Evolutionary conservation across 2,113 vertebrate species (phyloP).

Genomic region (Grallaria varia): DNA sequence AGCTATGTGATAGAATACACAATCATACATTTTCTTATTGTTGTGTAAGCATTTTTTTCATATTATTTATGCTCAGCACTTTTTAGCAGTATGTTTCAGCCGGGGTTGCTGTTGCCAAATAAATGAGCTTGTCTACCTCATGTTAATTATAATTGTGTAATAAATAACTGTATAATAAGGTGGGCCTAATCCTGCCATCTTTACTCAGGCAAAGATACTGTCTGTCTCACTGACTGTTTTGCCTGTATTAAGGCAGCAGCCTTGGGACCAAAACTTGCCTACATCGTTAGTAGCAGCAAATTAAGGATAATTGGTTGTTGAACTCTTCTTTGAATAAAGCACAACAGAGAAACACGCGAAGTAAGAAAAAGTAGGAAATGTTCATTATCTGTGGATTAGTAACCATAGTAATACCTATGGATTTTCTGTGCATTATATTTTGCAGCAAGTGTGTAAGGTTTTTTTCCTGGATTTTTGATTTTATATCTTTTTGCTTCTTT

Average conservation of each 20-base stretch:
- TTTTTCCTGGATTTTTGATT: neutral
- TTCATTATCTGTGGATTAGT: conserved; percentile 5
- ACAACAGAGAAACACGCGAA: neutral
- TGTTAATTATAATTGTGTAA: conserved; percentile 42
- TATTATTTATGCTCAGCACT: conserved; percentile 41
- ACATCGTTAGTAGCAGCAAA: neutral
- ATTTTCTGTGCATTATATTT: neutral
- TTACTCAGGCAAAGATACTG: neutral
- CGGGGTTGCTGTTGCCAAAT: conserved; percentile 9
- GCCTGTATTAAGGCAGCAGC: neutral
- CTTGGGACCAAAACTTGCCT: neutral
- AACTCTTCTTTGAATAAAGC: conserved; percentile 7
- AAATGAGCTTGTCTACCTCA: conserved; percentile 21
- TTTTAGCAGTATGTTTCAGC: conserved; percentile 10
- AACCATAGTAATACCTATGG: conserved; percentile 22
- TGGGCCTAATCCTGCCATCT: neutral
- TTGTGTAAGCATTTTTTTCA: conserved; percentile 49
- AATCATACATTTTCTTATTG: conserved; percentile 62
- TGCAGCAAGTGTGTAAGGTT: neutral
- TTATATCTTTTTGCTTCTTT: neutral
- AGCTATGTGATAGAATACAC: conserved; percentile 63
- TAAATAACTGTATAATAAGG: conserved; percentile 50
- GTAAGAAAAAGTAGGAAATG: neutral
- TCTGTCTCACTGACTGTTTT: neutral
- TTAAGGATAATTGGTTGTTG: conserved; percentile 38